Evolutionary conservation across 2,113 vertebrate genomes (phyloP).

Genomic region (Propithecus coquereli): DNA sequence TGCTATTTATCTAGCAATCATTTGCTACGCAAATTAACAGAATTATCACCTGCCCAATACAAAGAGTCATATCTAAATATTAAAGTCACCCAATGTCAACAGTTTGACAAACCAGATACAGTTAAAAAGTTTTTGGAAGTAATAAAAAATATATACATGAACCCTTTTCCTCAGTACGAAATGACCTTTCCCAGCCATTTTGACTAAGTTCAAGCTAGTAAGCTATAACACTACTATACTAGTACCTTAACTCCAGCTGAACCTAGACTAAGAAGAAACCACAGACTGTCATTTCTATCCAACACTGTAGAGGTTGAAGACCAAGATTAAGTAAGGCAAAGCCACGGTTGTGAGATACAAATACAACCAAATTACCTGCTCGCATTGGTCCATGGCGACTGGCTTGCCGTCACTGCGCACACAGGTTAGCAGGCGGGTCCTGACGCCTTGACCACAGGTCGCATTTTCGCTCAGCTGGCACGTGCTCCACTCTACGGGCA

Average conservation of each 20-base stretch:
- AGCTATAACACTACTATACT: not conserved
- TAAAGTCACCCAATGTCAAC: not conserved
- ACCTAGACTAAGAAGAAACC: not conserved
- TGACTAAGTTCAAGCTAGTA: not conserved
- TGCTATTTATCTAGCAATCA: not conserved
- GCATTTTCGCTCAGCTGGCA: constrained; percentile 92
- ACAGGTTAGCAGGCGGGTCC: constrained; percentile 90
- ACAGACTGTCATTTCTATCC: not conserved
- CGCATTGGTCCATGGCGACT: constrained; percentile 83
- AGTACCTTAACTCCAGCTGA: not conserved
- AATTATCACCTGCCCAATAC: not conserved
- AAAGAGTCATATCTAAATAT: not conserved
- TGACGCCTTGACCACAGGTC: constrained; percentile 88
- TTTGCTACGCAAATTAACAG: not conserved
- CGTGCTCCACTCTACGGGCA: constrained; percentile 91
- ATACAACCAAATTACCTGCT: constrained; percentile 83
- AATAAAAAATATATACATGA: not conserved
- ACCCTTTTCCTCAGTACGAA: not conserved
- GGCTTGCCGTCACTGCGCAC: constrained; percentile 89
- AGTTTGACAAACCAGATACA: not conserved
- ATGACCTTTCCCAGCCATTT: not conserved
- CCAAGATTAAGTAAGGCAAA: not conserved
- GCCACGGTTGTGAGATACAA: not conserved
- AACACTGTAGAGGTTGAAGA: not conserved
- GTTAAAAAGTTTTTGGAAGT: not conserved